These are phyloP conservation scores for Malacosoma neustria DNA, from an alignment of 2,888 invertebrate genomes.

Conservation along the genomic window DNA sequence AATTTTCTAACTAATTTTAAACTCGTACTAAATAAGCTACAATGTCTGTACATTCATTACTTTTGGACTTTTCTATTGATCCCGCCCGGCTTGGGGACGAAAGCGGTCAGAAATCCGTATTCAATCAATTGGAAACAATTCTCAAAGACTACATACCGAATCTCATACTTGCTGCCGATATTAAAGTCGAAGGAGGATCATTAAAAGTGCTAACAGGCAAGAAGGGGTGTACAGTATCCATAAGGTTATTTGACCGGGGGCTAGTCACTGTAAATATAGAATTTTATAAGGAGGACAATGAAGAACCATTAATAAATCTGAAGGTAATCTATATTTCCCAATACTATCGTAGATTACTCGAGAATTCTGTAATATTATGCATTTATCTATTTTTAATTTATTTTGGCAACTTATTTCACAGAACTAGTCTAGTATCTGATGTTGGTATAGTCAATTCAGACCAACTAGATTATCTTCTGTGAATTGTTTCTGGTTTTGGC, in stretches of 20 bases:
- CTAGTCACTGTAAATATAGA: conserved; percentile 88
- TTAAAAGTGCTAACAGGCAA: conserved; percentile 82
- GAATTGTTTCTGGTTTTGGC: no score
- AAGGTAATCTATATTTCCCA: conserved; percentile 74
- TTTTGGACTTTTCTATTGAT: conserved; percentile 87
- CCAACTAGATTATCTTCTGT: no score
- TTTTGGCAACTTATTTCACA: no score
- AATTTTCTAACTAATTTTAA: no score
- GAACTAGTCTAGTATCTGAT: no score
- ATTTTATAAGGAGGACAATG: conserved; percentile 84
- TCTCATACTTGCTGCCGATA: conserved; percentile 79
- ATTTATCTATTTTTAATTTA: no score
- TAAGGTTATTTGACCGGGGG: conserved; percentile 84
- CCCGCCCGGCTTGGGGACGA: conserved; percentile 79
- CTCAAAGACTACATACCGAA: conserved; percentile 82
- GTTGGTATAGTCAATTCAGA: no score
- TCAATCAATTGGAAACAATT: conserved; percentile 80
- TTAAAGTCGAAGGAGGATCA: conserved; percentile 80
- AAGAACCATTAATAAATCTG: conserved; percentile 81
- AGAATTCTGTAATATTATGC: neutral
- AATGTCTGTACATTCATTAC: conserved; percentile 87
- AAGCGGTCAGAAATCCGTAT: conserved; percentile 77
- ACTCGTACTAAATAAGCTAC: no score
- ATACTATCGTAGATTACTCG: neutral
- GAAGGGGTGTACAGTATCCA: conserved; percentile 79